Conservation (phyloP, 2,888 invertebrate species). For the Prosapia bicincta region DNA sequence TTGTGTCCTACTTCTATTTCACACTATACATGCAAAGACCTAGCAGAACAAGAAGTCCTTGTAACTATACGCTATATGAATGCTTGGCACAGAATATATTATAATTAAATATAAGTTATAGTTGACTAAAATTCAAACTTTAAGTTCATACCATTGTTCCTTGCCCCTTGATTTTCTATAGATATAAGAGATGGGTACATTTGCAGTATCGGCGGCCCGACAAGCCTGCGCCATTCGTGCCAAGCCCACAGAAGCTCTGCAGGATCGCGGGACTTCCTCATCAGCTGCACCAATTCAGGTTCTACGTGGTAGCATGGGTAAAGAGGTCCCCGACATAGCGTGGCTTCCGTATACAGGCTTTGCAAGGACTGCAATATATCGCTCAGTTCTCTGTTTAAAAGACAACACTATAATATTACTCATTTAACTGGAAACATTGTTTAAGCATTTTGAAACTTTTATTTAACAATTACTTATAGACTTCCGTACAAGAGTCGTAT, state of each 20-base stretch:
- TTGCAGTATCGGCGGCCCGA: slow-evolving; percentile 45
- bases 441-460: too few species aligned
- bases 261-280: slow-evolving; percentile 49
- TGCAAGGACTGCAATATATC: slow-evolving; percentile 53
- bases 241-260: slow-evolving; percentile 48
- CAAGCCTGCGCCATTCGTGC: slow-evolving; percentile 49
- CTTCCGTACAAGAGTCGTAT: too few species aligned
- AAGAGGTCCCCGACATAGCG: slow-evolving; percentile 49
- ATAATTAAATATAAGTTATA: neutral
- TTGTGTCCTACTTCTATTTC: too few species aligned
- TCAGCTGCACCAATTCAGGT: slow-evolving; percentile 58
- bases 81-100: too few species aligned
- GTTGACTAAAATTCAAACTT: too few species aligned
- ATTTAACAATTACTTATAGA: too few species aligned
- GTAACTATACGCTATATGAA: too few species aligned
- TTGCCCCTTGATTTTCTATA: slow-evolving; percentile 45
- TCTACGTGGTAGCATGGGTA: slow-evolving; percentile 57
- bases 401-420: too few species aligned
- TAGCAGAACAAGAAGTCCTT: too few species aligned
- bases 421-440: too few species aligned
- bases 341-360: slow-evolving; percentile 55
- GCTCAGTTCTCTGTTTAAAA: slow-evolving; percentile 51
- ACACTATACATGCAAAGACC: too few species aligned
- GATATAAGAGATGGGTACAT: slow-evolving; percentile 44
- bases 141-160: slow-evolving; percentile 43